Conservation (phyloP, 2,113 vertebrate genomes). For the Mormyrus lacerda region DNA sequence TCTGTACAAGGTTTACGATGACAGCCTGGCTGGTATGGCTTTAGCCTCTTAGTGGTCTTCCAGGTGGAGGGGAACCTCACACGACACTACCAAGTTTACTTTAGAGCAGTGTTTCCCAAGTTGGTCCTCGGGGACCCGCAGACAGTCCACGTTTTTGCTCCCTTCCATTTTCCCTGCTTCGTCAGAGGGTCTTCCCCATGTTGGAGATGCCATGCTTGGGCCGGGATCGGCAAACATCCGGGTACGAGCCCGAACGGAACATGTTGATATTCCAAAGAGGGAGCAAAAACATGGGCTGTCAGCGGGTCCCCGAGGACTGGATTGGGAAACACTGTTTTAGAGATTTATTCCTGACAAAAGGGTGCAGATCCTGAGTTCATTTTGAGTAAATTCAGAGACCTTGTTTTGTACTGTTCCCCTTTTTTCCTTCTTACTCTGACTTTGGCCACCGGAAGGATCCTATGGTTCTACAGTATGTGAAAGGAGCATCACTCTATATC, state of each 20-base stretch:
- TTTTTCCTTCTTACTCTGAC: background rate
- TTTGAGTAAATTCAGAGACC: background rate
- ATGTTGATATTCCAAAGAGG: slow-evolving; percentile 47
- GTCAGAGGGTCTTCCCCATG: slow-evolving; percentile 29
- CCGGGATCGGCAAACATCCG: slow-evolving; percentile 38
- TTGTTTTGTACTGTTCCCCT: background rate
- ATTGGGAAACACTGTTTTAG: background rate
- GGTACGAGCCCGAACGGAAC: slow-evolving; percentile 39
- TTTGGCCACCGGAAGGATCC: background rate
- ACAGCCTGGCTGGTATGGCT: slow-evolving; percentile 33
- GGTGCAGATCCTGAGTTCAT: background rate
- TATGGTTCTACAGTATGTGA: slow-evolving; percentile 3
- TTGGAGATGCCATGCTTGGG: slow-evolving; percentile 32
- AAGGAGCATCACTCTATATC: background rate
- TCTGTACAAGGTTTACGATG: slow-evolving; percentile 28
- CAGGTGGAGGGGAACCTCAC: slow-evolving; percentile 7
- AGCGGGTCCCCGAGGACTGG: background rate
- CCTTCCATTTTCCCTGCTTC: slow-evolving; percentile 33
- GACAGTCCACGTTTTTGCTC: too few species aligned
- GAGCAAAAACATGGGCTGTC: too few species aligned
- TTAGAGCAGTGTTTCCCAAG: background rate
- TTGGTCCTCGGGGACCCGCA: background rate
- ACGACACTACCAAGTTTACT: slow-evolving; percentile 18
- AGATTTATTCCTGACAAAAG: background rate
- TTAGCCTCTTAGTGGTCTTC: slow-evolving; percentile 31